Evolutionary conservation across 2,113 vertebrate genomes (phyloP).

Genomic region (Serinus canaria): DNA sequence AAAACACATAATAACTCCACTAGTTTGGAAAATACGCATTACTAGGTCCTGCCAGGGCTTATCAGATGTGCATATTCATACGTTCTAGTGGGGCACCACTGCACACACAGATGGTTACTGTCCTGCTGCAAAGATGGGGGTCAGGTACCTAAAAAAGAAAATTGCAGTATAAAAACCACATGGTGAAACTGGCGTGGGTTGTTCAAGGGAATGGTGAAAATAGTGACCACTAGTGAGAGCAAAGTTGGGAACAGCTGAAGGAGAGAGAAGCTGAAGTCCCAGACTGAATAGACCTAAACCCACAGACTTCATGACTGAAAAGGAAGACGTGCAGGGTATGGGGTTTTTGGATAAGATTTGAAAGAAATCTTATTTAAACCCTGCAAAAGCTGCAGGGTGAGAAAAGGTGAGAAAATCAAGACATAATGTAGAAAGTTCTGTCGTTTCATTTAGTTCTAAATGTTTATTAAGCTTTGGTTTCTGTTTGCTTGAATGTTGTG

Average conservation of each 20-base stretch:
- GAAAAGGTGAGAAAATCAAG: not conserved
- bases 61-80: not conserved
- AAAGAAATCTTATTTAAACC: not conserved
- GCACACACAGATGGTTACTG: not conserved
- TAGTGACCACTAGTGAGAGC: not conserved
- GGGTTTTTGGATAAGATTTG: not conserved
- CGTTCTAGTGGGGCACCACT: not conserved
- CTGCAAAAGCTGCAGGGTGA: not conserved
- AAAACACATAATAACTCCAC: fast-evolving
- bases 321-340: not conserved
- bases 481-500: not conserved
- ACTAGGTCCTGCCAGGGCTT: not conserved
- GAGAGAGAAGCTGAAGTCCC: not conserved
- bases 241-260: not conserved
- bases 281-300: not conserved
- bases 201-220: not conserved
- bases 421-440: not conserved
- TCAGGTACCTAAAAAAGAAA: not conserved
- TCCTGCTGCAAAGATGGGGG: not conserved
- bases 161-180: not conserved
- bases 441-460: not conserved
- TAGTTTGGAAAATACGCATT: not conserved
- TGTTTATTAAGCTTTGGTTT: not conserved
- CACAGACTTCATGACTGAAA: not conserved
- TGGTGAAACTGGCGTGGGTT: not conserved